phyloP scores from a whole-genome alignment of 2,797 vertebrate genomes.

The Sciurus carolinensis region DNA sequence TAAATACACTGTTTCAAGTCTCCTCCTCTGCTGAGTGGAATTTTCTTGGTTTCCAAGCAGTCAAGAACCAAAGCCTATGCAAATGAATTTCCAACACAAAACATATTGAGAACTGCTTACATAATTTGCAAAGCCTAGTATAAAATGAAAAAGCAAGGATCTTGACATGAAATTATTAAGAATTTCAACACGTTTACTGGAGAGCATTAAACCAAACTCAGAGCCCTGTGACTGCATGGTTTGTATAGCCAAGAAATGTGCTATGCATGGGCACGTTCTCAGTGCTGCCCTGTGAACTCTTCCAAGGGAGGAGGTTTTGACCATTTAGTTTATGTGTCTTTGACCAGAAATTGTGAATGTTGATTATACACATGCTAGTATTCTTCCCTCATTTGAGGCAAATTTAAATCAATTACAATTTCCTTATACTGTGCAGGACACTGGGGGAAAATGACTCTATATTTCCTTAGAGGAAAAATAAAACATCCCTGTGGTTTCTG shows the following conservation, averaged over 20 bases:
- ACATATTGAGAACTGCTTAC: not conserved
- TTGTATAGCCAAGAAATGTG: accelerated
- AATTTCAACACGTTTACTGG: constrained; percentile 5
- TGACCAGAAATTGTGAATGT: not conserved
- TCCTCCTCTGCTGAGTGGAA: not conserved
- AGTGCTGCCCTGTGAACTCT: not conserved
- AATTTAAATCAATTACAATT: constrained; percentile 31
- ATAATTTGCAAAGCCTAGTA: not conserved
- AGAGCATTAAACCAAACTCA: not conserved
- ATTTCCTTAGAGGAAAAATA: not conserved
- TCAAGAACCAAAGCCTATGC: not conserved
- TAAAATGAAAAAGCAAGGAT: not conserved
- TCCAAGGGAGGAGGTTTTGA: not conserved
- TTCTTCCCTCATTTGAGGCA: not conserved
- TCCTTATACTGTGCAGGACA: not conserved
- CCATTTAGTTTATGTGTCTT: not conserved
- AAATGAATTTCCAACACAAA: constrained; percentile 26
- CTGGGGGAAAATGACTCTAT: not conserved
- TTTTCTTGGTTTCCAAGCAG: not conserved
- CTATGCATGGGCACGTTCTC: not conserved
- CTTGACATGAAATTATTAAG: not conserved
- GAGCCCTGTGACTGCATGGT: not conserved
- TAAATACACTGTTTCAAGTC: not conserved
- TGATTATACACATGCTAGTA: not conserved
- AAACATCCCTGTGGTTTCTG: not conserved